A percentile compares a stretch with the other conserved stretches of the same genome.
Evolutionary conservation across 2,888 invertebrate genomes (phyloP).

Genomic region (Antheraea assamensis): DNA sequence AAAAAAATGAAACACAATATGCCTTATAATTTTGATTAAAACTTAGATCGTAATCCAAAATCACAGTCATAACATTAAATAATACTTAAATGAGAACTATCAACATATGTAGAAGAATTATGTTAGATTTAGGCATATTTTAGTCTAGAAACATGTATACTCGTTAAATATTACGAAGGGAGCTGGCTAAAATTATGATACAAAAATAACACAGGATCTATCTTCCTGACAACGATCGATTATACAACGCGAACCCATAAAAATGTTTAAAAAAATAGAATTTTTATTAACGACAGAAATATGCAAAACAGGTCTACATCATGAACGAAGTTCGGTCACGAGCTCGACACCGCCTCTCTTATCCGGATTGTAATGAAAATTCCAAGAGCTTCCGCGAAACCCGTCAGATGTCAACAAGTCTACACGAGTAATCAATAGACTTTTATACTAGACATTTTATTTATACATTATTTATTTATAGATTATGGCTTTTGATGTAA

Average conservation of each 20-base stretch:
- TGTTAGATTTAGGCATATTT: too few species aligned
- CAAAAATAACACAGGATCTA: not conserved
- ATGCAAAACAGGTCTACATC: not conserved
- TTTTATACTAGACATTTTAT: too few species aligned
- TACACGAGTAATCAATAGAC: not conserved
- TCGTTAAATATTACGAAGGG: too few species aligned
- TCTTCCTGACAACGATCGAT: not conserved
- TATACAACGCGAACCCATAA: not conserved
- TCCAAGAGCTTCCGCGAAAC: not conserved
- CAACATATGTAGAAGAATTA: too few species aligned
- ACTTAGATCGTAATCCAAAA: too few species aligned
- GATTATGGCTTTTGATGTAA: too few species aligned
- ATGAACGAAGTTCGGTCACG: not conserved
- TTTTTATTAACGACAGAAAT: not conserved
- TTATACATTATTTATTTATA: not conserved
- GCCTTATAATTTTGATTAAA: too few species aligned
- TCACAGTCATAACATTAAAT: too few species aligned
- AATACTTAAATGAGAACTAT: too few species aligned
- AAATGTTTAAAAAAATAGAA: not conserved
- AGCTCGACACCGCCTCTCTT: not conserved
- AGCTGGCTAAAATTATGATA: not conserved
- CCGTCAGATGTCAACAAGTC: not conserved
- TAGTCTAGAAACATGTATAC: too few species aligned
- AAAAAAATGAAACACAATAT: too few species aligned
- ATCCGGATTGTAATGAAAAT: not conserved